These are phyloP conservation scores for Germaria angustata DNA, from an alignment of 2,888 invertebrate species.

Conservation along the genomic window DNA sequence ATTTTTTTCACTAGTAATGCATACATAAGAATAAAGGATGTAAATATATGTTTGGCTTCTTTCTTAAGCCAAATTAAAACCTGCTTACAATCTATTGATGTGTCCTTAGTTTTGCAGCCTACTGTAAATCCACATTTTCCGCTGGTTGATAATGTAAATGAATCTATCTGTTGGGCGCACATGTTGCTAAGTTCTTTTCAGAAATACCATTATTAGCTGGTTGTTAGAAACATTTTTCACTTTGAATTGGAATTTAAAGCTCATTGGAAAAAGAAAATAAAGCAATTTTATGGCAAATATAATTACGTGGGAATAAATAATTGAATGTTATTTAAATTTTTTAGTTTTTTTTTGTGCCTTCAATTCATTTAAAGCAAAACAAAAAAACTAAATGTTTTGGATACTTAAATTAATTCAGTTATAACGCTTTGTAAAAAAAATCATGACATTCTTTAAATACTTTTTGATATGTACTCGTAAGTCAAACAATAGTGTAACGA, in stretches of 20 bases:
- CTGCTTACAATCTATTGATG: no score
- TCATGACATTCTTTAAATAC: no score
- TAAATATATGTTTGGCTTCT: no score
- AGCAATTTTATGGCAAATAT: slow-evolving; percentile 11
- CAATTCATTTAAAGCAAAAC: no score
- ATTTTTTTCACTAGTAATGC: no score
- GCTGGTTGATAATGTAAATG: background rate
- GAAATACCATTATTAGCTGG: slow-evolving; percentile 12
- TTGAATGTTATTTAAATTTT: slow-evolving; percentile 2
- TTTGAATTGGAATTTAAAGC: slow-evolving; percentile 1
- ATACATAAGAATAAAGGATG: no score
- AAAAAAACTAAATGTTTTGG: background rate
- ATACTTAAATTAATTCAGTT: background rate
- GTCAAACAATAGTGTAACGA: no score
- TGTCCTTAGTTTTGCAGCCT: no score
- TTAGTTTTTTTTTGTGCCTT: background rate
- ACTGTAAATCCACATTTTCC: slow-evolving; percentile 15
- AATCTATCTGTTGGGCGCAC: background rate
- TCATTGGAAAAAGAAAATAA: background rate
- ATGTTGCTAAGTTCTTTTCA: background rate
- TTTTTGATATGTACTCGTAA: no score
- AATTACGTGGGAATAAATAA: slow-evolving; percentile 13
- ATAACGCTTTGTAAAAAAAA: background rate
- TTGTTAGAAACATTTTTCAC: slow-evolving; percentile 11
- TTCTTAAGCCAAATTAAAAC: no score